Evolutionary conservation across 92 coral and sea anemone genomes (phyloP).

Genomic region (Galaxea fascicularis): DNA sequence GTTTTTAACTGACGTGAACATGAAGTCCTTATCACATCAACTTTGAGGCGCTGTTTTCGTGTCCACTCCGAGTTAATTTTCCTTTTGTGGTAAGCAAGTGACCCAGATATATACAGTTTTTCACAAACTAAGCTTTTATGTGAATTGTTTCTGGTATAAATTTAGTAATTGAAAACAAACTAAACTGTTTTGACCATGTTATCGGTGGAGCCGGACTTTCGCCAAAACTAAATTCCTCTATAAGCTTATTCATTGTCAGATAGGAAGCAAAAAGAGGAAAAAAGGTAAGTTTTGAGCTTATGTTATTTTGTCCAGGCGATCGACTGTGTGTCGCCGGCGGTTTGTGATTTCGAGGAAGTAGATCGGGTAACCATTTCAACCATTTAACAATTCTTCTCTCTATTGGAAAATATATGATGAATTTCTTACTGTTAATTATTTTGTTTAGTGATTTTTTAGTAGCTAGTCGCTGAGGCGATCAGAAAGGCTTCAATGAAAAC

Average conservation of each 20-base stretch:
- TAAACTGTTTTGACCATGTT: no score
- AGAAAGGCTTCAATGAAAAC: background rate
- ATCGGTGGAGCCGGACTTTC: constrained; percentile 18
- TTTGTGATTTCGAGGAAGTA: background rate
- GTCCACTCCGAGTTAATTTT: no score
- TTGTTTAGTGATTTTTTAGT: constrained; percentile 1
- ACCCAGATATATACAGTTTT: no score
- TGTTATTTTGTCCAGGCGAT: background rate
- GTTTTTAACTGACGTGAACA: no score
- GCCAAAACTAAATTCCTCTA: constrained; percentile 9
- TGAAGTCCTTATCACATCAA: no score
- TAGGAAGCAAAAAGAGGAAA: constrained; percentile 11
- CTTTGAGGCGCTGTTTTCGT: no score
- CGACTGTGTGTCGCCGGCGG: background rate
- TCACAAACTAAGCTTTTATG: no score
- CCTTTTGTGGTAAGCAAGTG: no score
- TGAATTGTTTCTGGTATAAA: background rate
- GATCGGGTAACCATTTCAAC: background rate
- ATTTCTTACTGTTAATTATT: no score
- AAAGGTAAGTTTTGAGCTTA: background rate
- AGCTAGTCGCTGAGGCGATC: background rate
- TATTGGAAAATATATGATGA: no score
- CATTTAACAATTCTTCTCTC: background rate
- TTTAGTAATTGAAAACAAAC: no score
- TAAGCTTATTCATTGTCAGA: background rate